Base-by-base conservation (phyloP, 2,113 vertebrate genomes). In the Alouatta palliata region DNA sequence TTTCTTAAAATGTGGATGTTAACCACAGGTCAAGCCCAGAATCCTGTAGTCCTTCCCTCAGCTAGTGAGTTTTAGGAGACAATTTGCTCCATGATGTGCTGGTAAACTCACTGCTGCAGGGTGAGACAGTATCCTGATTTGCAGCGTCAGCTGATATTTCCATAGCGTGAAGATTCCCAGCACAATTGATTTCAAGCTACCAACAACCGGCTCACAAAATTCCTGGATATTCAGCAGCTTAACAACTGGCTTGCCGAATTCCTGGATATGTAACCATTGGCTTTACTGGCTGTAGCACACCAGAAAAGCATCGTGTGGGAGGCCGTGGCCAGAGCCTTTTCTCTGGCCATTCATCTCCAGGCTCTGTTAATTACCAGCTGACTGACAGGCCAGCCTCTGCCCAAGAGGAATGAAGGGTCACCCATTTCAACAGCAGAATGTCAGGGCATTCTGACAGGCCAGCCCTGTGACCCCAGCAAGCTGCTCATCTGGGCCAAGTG, bases 161-260 rank as follows among this genome's bases (percentile, higher is more conserved):
- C 52, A 19, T 58, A 14, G 54, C 70, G 1, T 87, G 37, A 87
- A 76, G 58, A 93, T 27, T 40, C 56, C 70, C 58, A 23, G 30
- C 45, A 40, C 2, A 6, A 13, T n/a, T 85, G 43, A 37, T 66
- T 77, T 82, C 73, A 77, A 66, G 66, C 40, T 7, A 47, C n/a
- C 23, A 32, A 82, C 27, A 68, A 58, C 47, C 21, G 37, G 83
- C 25, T 94, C 56, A 64, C 32, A 87, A 82, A 90, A 90, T 76
- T 71, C 8, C 66, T 76, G 52, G 47, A n/a, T 43, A 43, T 13
- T 66, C 92, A 71, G 73, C 37, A 35, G 70, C 90, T 88, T 96
- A 45, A 49, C 23, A 70, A 58, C 20, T 58, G 16, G 32, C 70
- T 96, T 68, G 52, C 23, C 68, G 56, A 75, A 86, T 56, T 68